Evolutionary conservation across 2,113 vertebrate species (phyloP), one percentile per base, ranked within the genome.

Genomic region (Xiphias gladius): DNA sequence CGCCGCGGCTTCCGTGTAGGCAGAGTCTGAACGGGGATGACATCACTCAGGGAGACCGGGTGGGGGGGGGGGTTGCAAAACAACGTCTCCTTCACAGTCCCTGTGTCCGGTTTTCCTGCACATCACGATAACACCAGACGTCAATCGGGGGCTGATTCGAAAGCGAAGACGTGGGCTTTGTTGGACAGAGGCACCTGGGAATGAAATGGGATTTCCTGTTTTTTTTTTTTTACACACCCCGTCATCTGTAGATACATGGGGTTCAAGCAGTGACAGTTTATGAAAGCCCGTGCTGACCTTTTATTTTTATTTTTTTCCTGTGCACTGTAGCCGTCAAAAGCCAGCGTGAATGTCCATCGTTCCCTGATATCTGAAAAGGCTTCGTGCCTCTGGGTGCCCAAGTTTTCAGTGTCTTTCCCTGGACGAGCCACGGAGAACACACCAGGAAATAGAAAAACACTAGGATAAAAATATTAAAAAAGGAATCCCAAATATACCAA

Each of bases 21-120:
- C 85, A 78, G 90, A 87, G 78, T 86, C 90, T 92, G 89, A 89
- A 89, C 86, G 86, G 43, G 43, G 79, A 88, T 93, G 91, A 93
- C 89, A 87, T 91, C 91, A 92, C 87, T 82, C 63, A 22, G 64
- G 24, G 58, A 90, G 87, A 76, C 80, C 7, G 64, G 88, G 92
- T n/a, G n/a, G n/a, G n/a, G n/a, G n/a, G n/a, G n/a, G n/a, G n/a
- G n/a, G n/a, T n/a, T n/a, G 84, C 70, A 91, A 88, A 93, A 91
- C 91, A 93, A 92, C 84, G 80, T 83, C 87, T 79, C 84, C 70
- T 58, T 61, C 80, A n/a, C n/a, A 72, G 68, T 65, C 79, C 84
- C 82, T 73, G 58, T 69, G 67, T 75, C 79, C 85, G 75, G 76
- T 87, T 84, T 73, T 73, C 32, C 84, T 80, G 77, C 74, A 59